Evolutionary conservation across 2,113 vertebrate genomes (phyloP), one percentile per base, ranked within the genome.

Genomic region (Larimichthys polyactis): DNA sequence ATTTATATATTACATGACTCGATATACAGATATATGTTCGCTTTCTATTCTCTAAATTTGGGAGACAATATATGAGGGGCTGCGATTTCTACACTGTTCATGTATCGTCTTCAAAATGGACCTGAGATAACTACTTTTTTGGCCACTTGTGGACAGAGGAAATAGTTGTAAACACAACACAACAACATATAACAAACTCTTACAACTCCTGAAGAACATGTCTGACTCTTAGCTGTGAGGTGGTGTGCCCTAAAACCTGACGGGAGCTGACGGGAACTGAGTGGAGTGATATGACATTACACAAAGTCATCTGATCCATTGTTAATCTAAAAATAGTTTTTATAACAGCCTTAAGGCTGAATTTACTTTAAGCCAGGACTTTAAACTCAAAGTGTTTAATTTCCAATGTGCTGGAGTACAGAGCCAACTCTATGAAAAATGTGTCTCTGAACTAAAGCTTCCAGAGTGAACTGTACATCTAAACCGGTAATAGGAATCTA

Each of bases 401-500:
- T 27, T 59, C 24, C 7, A 51, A 6, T 44, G 65, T n/a, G 8
- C 64, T n/a, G 19, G 22, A 54, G 17, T 19, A 44, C 17, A 66
- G 69, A 73, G 74, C 22, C 48, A 55, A 49, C 15, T 8, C 16
- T 22, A 60, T 55, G 15, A 52, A 20, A 55, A 15, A 64, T 32
- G 20, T 32, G 22, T 22, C 49, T 71, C 54, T 48, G 22, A 46
- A 57, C 15, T 44, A 6, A 57, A 10, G 40, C 24, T 63, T 6
- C 46, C 22, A 24, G 15, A 32, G 19, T 48, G 54, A 11, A 27
- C 73, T 59, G n/a, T 22, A 10, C 24, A 75, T 24, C 49, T 11
- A 15, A 15, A 66, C 16, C 52, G 17, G 4, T 36, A 58, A 63
- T 81, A 43, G 66, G 17, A 81, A 79, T 73, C 48, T 59, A 57